Evolutionary conservation across 1,140 invertebrate species (phyloP).

Genomic region (Medauroidea extradentata): DNA sequence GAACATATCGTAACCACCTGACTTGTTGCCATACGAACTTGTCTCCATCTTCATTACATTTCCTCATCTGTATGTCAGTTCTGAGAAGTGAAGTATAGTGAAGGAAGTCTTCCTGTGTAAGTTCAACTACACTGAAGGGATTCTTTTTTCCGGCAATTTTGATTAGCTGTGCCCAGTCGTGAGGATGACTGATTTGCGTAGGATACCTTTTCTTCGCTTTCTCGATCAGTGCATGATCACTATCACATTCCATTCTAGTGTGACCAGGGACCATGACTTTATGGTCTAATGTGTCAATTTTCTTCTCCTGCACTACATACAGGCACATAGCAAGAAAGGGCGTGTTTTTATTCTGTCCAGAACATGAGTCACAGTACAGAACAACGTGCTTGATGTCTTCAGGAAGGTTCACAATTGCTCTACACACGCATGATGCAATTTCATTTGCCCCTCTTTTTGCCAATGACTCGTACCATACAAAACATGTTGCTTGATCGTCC

Average conservation of each 20-base stretch:
- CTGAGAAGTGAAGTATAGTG: too few species aligned
- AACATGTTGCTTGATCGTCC: constrained; percentile 24
- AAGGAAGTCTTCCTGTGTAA: too few species aligned
- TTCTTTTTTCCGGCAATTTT: too few species aligned
- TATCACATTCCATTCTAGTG: constrained; percentile 32
- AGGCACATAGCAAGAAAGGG: not conserved
- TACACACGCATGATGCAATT: constrained; percentile 29
- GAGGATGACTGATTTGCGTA: constrained; percentile 20
- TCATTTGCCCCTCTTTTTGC: constrained; percentile 32
- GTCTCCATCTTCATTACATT: too few species aligned
- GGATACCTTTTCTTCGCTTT: constrained; percentile 24
- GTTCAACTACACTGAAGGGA: too few species aligned
- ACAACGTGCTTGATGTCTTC: constrained; percentile 5
- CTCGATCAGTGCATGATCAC: constrained; percentile 33
- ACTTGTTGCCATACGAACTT: too few species aligned
- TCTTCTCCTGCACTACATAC: constrained; percentile 2
- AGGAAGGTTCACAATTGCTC: not conserved
- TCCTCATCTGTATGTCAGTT: too few species aligned
- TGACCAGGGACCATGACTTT: constrained; percentile 38
- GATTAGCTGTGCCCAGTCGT: too few species aligned
- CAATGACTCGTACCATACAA: constrained; percentile 36
- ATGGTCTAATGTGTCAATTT: constrained; percentile 29
- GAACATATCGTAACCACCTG: too few species aligned
- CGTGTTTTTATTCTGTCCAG: not conserved
- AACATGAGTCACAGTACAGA: constrained; percentile 9